These are phyloP conservation scores for Carabus problematicus DNA, from an alignment of 2,888 invertebrate genomes.

Conservation along the genomic window DNA sequence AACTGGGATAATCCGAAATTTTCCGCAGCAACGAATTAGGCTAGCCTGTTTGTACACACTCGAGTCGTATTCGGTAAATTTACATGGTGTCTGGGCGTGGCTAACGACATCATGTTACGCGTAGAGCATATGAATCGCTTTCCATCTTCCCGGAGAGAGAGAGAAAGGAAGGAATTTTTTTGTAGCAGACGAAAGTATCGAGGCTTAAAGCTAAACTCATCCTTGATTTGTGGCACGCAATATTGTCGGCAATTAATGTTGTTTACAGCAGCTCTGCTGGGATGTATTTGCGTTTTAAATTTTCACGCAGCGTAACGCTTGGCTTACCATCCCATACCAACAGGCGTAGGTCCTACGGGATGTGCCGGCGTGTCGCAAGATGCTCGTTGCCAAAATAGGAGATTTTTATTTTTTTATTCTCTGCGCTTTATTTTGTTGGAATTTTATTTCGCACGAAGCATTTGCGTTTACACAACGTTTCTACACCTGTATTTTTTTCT, in stretches of 20 bases:
- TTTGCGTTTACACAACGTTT: no score
- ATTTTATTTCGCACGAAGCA: no score
- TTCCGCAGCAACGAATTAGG: slow-evolving; percentile 4
- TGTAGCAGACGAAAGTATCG: no score
- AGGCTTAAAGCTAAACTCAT: slow-evolving; percentile 41
- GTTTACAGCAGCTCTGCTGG: slow-evolving; percentile 49
- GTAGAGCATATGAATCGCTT: slow-evolving; percentile 33
- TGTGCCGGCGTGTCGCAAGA: slow-evolving; percentile 10
- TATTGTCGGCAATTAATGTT: slow-evolving; percentile 52
- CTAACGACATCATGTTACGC: slow-evolving; percentile 16
- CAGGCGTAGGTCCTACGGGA: slow-evolving; percentile 1
- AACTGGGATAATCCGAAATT: slow-evolving; percentile 22
- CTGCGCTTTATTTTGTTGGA: no score
- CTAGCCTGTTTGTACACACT: neutral
- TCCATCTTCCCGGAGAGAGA: slow-evolving; percentile 27
- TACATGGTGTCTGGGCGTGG: slow-evolving; percentile 36
- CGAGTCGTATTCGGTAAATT: slow-evolving; percentile 29
- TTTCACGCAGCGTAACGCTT: slow-evolving; percentile 44
- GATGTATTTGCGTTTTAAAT: slow-evolving; percentile 51
- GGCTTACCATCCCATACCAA: slow-evolving; percentile 44
- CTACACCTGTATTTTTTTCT: no score
- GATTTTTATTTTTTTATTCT: slow-evolving; percentile 13
- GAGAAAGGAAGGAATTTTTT: neutral
- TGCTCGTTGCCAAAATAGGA: slow-evolving; percentile 21
- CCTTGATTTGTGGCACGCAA: slow-evolving; percentile 51